These are phyloP conservation scores for Craterocephalus amniculus DNA, from an alignment of 2,797 vertebrate species.

Conservation along the genomic window DNA sequence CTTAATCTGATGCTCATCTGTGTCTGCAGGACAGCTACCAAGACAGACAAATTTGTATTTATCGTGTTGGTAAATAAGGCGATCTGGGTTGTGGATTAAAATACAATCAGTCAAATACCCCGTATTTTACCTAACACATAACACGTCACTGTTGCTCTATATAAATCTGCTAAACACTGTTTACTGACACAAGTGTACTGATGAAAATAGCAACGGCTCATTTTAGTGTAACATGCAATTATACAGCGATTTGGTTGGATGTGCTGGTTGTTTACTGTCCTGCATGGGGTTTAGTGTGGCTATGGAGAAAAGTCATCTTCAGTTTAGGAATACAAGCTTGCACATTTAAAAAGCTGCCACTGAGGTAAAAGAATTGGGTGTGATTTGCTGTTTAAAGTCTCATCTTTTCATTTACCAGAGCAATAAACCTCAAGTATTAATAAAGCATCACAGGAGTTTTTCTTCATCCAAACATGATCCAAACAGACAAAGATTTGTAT, in stretches of 20 bases:
- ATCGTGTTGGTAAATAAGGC: slow-evolving; percentile 17
- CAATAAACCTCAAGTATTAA: slow-evolving; percentile 9
- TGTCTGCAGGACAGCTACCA: background rate
- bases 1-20: slow-evolving; percentile 3
- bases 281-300: slow-evolving; percentile 24
- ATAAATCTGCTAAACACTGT: slow-evolving; percentile 55
- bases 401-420: background rate
- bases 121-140: slow-evolving; percentile 22
- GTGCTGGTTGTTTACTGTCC: slow-evolving; percentile 48
- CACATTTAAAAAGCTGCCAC: slow-evolving; percentile 13
- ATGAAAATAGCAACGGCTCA: slow-evolving; percentile 62
- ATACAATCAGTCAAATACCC: slow-evolving; percentile 5
- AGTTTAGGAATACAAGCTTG: slow-evolving; percentile 14
- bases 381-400: slow-evolving; percentile 12
- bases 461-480: slow-evolving; percentile 23
- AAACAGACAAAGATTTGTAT: slow-evolving; percentile 1
- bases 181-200: slow-evolving; percentile 44
- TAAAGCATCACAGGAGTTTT: slow-evolving; percentile 3
- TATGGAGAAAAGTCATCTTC: slow-evolving; percentile 17
- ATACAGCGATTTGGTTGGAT: slow-evolving; percentile 47
- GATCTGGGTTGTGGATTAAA: slow-evolving; percentile 23
- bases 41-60: slow-evolving; percentile 7
- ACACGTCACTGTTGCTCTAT: slow-evolving; percentile 7
- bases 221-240: slow-evolving; percentile 58
- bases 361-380: slow-evolving; percentile 12